Evolutionary conservation across 2,113 vertebrate genomes (phyloP).

Genomic region (Hippopotamus amphibius): DNA sequence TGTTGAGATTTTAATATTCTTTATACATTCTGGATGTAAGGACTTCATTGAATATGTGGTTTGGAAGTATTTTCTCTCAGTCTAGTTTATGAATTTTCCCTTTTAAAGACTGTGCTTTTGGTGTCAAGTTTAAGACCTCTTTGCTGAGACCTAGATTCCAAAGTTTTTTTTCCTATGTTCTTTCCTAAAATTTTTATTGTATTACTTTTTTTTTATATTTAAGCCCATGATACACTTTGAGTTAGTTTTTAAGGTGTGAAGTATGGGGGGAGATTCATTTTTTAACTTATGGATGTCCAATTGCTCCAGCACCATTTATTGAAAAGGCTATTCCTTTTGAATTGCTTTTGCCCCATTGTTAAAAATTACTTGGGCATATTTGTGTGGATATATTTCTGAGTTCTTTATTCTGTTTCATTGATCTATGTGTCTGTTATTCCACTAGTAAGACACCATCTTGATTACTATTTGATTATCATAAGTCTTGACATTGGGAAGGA

Average conservation of each 20-base stretch:
- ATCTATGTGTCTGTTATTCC: too few relatives aligned
- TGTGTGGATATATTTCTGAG: too few relatives aligned
- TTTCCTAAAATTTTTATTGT: background rate
- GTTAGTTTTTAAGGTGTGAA: background rate
- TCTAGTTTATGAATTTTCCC: background rate
- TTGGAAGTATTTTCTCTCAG: constrained; percentile 1
- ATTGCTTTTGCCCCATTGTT: background rate
- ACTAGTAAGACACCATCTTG: background rate
- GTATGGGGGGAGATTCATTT: background rate
- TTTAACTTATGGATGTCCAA: background rate
- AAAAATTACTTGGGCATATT: background rate
- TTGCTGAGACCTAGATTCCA: background rate
- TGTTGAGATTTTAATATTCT: background rate
- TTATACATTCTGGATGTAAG: background rate
- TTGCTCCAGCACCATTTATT: background rate
- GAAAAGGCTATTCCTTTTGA: background rate
- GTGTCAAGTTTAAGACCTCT: background rate
- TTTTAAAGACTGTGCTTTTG: background rate
- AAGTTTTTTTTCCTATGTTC: background rate
- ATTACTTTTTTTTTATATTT: background rate
- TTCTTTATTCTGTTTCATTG: too few relatives aligned
- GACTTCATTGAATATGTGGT: background rate
- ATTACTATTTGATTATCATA: background rate
- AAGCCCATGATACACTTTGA: background rate
- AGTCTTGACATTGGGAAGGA: background rate